These are phyloP conservation scores for Upupa epops DNA, from an alignment of 2,113 vertebrate genomes.

Conservation along the genomic window DNA sequence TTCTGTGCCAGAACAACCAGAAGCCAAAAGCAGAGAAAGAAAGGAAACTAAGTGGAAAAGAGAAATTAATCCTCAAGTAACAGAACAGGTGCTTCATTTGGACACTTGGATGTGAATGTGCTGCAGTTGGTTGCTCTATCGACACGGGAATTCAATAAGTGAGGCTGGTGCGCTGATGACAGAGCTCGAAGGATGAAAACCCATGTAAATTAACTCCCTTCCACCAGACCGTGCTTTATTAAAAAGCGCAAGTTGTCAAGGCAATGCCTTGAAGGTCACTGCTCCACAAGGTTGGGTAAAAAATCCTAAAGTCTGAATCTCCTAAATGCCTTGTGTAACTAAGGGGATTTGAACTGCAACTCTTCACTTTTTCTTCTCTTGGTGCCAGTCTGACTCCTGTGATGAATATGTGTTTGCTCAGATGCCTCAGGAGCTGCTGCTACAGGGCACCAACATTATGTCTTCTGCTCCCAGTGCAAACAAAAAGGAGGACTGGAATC, in stretches of 20 bases:
- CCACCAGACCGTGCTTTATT: constrained; percentile 43
- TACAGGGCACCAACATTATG: not conserved
- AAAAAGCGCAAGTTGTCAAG: constrained; percentile 35
- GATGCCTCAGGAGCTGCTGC: not conserved
- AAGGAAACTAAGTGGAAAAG: constrained; percentile 17
- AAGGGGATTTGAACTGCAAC: not conserved
- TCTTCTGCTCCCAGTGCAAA: not conserved
- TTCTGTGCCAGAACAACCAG: constrained; percentile 2
- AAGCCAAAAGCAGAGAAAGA: constrained; percentile 19
- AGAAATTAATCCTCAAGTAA: constrained; percentile 55
- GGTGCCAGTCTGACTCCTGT: not conserved
- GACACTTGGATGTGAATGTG: constrained; percentile 32
- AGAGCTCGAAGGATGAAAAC: constrained; percentile 45
- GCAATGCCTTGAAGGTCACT: constrained; percentile 54
- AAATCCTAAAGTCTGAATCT: not conserved
- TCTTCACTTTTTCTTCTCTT: not conserved
- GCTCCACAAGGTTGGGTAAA: constrained; percentile 1
- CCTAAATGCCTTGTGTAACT: not conserved
- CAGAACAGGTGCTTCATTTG: constrained; percentile 64
- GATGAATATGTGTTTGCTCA: not conserved
- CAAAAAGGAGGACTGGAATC: not conserved
- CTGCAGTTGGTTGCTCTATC: constrained; percentile 48
- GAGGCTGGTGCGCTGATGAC: constrained; percentile 36
- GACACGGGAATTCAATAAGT: constrained; percentile 43
- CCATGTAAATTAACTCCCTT: constrained; percentile 40